Evolutionary conservation across 2,113 vertebrate species (phyloP).

Genomic region (Leptobrachium leishanense): DNA sequence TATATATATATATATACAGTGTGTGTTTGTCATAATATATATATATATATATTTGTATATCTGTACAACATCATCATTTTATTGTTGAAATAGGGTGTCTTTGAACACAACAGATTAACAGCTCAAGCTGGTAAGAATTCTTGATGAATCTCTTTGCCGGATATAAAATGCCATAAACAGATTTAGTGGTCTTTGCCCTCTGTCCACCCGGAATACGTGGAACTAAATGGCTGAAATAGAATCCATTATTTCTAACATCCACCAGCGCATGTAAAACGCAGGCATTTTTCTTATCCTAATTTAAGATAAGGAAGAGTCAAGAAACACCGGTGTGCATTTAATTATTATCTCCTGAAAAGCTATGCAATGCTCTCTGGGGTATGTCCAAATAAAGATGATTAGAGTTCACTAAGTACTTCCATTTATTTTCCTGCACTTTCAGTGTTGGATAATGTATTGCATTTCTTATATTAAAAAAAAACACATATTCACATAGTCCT

Average conservation of each 20-base stretch:
- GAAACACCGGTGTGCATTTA: slow-evolving; percentile 53
- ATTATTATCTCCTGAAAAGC: slow-evolving; percentile 56
- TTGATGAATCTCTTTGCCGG: slow-evolving; percentile 11
- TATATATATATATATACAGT: slow-evolving; percentile 16
- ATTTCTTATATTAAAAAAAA: slow-evolving; percentile 27
- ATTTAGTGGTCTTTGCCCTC: background rate
- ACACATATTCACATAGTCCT: slow-evolving; percentile 11
- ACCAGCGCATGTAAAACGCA: slow-evolving; percentile 46
- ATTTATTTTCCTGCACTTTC: slow-evolving; percentile 53
- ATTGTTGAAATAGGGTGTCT: background rate
- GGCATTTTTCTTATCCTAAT: slow-evolving; percentile 52
- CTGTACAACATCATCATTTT: background rate
- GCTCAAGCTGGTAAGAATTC: background rate
- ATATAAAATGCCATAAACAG: slow-evolving; percentile 21
- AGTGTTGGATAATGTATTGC: slow-evolving; percentile 44
- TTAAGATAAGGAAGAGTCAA: slow-evolving; percentile 52
- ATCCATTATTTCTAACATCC: slow-evolving; percentile 52
- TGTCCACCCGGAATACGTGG: background rate
- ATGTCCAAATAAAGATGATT: slow-evolving; percentile 53
- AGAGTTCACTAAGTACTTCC: slow-evolving; percentile 52
- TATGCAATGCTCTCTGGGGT: slow-evolving; percentile 13
- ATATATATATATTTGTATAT: background rate
- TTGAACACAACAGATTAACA: slow-evolving; percentile 26
- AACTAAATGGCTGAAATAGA: slow-evolving; percentile 30
- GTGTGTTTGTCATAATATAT: slow-evolving; percentile 9